Conservation (phyloP, 2,113 vertebrate species). For the Puntigrus tetrazona region DNA sequence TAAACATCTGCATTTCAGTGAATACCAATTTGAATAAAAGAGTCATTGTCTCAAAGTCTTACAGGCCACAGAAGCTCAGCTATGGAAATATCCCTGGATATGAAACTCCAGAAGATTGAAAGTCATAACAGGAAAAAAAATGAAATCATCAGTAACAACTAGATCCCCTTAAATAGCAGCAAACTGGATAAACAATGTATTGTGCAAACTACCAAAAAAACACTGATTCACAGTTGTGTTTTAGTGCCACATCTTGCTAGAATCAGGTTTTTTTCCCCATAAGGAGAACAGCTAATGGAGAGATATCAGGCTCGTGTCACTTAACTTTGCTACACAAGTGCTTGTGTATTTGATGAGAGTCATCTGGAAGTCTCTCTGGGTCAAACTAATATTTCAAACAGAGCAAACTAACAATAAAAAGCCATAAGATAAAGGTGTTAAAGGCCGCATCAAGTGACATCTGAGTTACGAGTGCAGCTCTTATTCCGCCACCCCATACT, state of each 20-base stretch:
- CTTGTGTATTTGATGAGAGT: background rate
- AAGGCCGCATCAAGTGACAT: background rate
- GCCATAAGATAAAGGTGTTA: background rate
- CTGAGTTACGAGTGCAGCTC: background rate
- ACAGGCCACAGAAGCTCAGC: background rate
- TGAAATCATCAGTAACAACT: background rate
- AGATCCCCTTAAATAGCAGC: conserved; percentile 18
- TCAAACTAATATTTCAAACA: background rate
- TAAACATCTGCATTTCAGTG: background rate
- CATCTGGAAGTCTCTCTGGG: background rate
- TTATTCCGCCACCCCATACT: conserved; percentile 54
- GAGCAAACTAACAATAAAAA: background rate
- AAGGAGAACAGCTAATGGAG: background rate
- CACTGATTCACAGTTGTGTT: background rate
- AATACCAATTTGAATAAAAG: background rate
- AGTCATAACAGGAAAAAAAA: background rate
- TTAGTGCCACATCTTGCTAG: background rate
- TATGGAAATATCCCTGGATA: background rate
- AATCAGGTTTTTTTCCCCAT: too few relatives aligned
- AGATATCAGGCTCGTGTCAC: background rate
- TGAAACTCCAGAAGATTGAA: background rate
- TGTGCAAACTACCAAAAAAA: conserved; percentile 1
- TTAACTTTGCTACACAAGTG: background rate
- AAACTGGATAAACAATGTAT: background rate
- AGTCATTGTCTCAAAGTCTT: background rate